Percentiles rank a stretch among this genome's conserved stretches.
phyloP scores from a whole-genome alignment of 2,888 invertebrate species.

The Ectropis crepuscularia region DNA sequence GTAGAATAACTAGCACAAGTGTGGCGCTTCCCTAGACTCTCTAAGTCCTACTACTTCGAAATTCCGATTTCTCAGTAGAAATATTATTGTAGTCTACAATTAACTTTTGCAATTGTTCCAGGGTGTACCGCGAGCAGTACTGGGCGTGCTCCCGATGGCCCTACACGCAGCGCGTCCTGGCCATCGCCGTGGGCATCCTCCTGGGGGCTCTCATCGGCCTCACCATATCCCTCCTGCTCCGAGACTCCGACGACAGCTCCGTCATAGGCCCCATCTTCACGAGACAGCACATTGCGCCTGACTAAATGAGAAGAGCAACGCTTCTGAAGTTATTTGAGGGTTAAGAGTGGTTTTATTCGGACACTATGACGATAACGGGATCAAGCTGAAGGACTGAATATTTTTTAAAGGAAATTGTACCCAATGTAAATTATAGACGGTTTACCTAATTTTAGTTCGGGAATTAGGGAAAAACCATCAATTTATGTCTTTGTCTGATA shows the following conservation, averaged over 20 bases:
- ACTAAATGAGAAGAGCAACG: slow-evolving; percentile 32
- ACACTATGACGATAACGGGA: not conserved
- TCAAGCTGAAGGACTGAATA: not conserved
- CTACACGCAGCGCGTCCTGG: slow-evolving; percentile 61
- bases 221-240: slow-evolving; percentile 53
- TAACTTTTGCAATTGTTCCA: slow-evolving; percentile 46
- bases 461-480: no score
- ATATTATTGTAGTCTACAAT: no score
- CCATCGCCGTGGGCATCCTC: slow-evolving; percentile 65
- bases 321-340: not conserved
- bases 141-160: slow-evolving; percentile 78
- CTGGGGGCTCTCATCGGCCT: slow-evolving; percentile 70
- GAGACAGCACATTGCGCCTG: slow-evolving; percentile 46
- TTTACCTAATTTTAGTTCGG: no score
- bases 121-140: slow-evolving; percentile 76
- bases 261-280: slow-evolving; percentile 56
- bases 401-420: no score
- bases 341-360: not conserved
- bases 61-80: no score
- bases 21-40: no score
- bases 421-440: no score
- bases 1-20: no score
- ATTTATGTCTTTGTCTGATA: no score
- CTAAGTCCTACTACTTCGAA: no score
- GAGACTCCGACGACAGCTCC: slow-evolving; percentile 43